Conservation (phyloP, 2,888 invertebrate species). For the Stenoptilia bipunctidactyla region DNA sequence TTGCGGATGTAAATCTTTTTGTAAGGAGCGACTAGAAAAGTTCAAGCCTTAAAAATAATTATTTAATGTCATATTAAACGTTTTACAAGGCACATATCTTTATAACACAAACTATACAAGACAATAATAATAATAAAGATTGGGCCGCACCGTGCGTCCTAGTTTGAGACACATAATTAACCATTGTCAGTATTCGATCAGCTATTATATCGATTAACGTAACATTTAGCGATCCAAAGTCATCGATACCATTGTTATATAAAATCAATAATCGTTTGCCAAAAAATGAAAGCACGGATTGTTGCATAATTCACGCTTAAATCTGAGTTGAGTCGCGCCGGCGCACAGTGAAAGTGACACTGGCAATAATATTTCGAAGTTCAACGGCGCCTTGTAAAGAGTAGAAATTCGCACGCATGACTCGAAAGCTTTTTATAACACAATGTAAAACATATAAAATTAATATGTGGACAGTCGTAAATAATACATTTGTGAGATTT, state of each 20-base stretch:
- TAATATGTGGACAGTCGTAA: conserved; percentile 3
- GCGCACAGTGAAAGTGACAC: conserved; percentile 48
- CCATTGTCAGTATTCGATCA: neutral
- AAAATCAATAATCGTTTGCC: neutral
- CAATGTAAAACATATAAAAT: neutral
- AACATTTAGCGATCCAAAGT: neutral
- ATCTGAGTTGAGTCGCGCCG: too few species aligned
- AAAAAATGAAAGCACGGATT: conserved; percentile 35
- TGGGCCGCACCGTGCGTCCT: neutral
- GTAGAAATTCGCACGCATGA: too few species aligned
- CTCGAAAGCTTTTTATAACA: neutral
- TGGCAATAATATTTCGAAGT: conserved; percentile 29
- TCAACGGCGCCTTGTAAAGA: conserved; percentile 21
- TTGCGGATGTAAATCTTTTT: too few species aligned
- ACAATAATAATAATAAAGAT: neutral
- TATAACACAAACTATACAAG: too few species aligned
- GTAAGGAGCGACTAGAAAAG: too few species aligned
- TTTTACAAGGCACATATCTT: too few species aligned
- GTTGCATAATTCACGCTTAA: conserved; percentile 35
- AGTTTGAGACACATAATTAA: neutral
- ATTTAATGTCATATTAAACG: too few species aligned
- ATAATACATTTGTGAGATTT: conserved; percentile 6
- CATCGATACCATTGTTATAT: neutral
- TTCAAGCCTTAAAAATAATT: too few species aligned
- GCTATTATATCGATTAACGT: neutral